Evolutionary conservation across 2,113 vertebrate species (phyloP), one percentile per base, ranked within the genome.

Genomic region (Myotis brandtii): DNA sequence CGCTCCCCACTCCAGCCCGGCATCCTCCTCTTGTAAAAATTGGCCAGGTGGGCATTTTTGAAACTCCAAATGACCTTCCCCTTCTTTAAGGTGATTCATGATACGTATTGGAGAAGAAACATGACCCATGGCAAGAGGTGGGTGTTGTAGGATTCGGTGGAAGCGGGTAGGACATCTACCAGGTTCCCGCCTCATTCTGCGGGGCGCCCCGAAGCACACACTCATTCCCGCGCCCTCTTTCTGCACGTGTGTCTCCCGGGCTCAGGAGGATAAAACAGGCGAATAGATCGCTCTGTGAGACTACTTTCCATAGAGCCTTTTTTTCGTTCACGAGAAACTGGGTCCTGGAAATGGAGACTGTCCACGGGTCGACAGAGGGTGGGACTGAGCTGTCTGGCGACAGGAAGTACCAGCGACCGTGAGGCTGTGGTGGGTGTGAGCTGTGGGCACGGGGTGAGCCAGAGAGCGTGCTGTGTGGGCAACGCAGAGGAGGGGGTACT

Each of bases 71-170:
- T 25, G 67, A 27, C 21, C 11, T 59, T 76, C 12, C 52, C 69
- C 66, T n/a, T 34, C 32, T 37, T 59, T 59, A 83, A 89, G 14
- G 64, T 10, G 75, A 52, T 81, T 70, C 1, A 0, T 9, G 43
- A 54, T 25, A 4, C 18, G 13, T 3, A 2, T 18, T 76, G 25
- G 50, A 79, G 77, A 67, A 52, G 40, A 62, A 46, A 50, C 18
- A 7, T 75, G 10, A 7, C 48, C 50, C 3, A 1, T 16, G 30
- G 59, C 50, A 30, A 69, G 48, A 79, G 67, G 46, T 8, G 7
- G 4, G 25, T 0, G 3, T 0, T 2, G 40, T 6, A 12, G 75
- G 46, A 23, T 1, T 5, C 69, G 5, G 21, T 1, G 67, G 52
- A 27, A 76, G n/a, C 12, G 0, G 2, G 1, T 10, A 25, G 18